Percentiles rank a stretch among this genome's conserved stretches.
Evolutionary conservation across 2,113 vertebrate genomes (phyloP).

Genomic region (Ameiurus melas): DNA sequence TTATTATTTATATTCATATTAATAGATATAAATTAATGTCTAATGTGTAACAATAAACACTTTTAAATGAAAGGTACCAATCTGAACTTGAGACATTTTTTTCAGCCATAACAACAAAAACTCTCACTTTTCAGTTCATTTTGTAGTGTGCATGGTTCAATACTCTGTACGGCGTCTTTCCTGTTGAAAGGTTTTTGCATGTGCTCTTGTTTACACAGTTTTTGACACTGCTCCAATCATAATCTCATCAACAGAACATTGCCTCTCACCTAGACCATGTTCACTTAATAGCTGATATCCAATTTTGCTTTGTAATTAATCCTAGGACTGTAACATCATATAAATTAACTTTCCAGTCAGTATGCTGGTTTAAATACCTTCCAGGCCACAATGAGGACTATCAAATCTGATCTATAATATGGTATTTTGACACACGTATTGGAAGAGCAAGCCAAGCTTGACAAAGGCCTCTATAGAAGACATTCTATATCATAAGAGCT

Average conservation of each 20-base stretch:
- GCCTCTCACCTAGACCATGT: constrained; percentile 4
- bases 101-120: constrained; percentile 45
- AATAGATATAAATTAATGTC: background rate
- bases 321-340: background rate
- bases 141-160: background rate
- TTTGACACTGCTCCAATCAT: constrained; percentile 16
- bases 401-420: background rate
- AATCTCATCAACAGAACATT: background rate
- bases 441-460: constrained; percentile 49
- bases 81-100: background rate
- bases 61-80: background rate
- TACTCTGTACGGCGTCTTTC: background rate
- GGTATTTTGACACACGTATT: constrained; percentile 37
- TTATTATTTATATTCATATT: background rate
- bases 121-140: background rate
- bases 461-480: constrained; percentile 47
- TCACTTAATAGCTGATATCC: constrained; percentile 40
- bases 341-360: constrained; percentile 25
- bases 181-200: background rate
- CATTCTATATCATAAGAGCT: constrained; percentile 30
- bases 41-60: background rate
- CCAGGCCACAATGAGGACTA: background rate
- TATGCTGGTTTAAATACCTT: constrained; percentile 2
- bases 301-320: constrained; percentile 38
- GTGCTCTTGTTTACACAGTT: background rate